These are phyloP conservation scores for Grapholita molesta DNA, from an alignment of 1,140 invertebrate genomes.

Conservation along the genomic window DNA sequence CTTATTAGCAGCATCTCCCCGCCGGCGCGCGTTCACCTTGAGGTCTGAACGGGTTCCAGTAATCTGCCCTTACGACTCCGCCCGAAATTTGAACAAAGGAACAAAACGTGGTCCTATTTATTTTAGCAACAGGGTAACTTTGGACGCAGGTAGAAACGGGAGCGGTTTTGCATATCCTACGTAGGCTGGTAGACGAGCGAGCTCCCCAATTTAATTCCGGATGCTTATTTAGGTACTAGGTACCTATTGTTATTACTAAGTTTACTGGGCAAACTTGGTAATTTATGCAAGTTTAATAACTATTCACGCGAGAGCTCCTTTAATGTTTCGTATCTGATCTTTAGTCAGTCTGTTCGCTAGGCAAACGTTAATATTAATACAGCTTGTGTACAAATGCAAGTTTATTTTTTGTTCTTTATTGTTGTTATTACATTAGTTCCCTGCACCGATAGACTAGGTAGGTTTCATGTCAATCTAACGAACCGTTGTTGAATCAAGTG, in stretches of 20 bases:
- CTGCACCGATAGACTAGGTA: no score
- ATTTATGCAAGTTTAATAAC: not conserved
- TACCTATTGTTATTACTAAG: not conserved
- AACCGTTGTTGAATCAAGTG: no score
- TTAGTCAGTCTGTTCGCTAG: no score
- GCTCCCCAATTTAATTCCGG: not conserved
- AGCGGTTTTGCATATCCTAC: constrained; percentile 4
- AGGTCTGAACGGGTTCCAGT: constrained; percentile 50
- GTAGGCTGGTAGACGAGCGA: not conserved
- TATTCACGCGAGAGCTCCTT: not conserved
- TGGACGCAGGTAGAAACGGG: constrained; percentile 1
- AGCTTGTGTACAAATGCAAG: not conserved
- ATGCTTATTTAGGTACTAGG: not conserved
- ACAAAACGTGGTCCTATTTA: constrained; percentile 16
- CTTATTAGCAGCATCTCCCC: constrained; percentile 48
- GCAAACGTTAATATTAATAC: no score
- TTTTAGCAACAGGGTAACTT: constrained; percentile 10
- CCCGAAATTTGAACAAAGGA: constrained; percentile 28
- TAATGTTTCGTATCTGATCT: not conserved
- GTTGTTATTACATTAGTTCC: no score
- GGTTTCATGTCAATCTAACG: no score
- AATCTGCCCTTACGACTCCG: constrained; percentile 38
- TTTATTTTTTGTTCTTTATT: no score
- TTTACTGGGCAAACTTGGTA: not conserved
- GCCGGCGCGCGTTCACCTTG: constrained; percentile 54